Conservation (phyloP, 2,797 vertebrate genomes). For the Phylloscopus collybita region DNA sequence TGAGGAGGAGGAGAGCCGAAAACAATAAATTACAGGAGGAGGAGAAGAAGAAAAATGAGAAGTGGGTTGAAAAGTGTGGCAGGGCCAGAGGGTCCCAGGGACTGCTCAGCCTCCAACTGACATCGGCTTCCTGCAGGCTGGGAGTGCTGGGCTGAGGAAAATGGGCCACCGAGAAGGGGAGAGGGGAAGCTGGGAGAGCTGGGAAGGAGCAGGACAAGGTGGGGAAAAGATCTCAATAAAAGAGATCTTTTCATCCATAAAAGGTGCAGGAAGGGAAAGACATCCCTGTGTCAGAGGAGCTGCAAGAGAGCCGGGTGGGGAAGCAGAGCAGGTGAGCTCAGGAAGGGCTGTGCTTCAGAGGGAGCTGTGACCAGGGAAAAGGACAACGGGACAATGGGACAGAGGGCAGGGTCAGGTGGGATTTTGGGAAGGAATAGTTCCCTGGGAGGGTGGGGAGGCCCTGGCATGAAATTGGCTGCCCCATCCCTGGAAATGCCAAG, state of each 20-base stretch:
- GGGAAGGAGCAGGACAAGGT: neutral
- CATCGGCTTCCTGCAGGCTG: neutral
- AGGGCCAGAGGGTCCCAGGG: constrained; percentile 25
- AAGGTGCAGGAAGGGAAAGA: neutral
- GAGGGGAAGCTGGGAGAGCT: neutral
- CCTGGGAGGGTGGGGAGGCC: neutral
- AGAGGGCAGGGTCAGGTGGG: neutral
- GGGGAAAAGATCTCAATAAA: neutral
- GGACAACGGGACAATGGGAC: neutral
- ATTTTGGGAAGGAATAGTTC: neutral
- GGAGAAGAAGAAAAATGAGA: constrained; percentile 38
- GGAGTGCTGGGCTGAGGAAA: neutral
- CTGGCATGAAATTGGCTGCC: neutral
- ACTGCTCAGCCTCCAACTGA: constrained; percentile 42
- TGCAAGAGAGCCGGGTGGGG: neutral
- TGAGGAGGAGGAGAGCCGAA: neutral
- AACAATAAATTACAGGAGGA: constrained; percentile 18
- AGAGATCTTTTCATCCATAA: neutral
- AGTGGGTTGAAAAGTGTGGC: constrained; percentile 53
- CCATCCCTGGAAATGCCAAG: neutral
- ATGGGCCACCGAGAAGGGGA: neutral
- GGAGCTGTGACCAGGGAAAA: no score
- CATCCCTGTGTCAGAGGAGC: neutral
- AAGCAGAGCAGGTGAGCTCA: neutral
- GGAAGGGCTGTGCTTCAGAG: neutral